Percentiles rank a stretch among this genome's conserved stretches.
Evolutionary conservation across 2,797 vertebrate genomes (phyloP).

Genomic region (Pseudocheirus occidentalis): DNA sequence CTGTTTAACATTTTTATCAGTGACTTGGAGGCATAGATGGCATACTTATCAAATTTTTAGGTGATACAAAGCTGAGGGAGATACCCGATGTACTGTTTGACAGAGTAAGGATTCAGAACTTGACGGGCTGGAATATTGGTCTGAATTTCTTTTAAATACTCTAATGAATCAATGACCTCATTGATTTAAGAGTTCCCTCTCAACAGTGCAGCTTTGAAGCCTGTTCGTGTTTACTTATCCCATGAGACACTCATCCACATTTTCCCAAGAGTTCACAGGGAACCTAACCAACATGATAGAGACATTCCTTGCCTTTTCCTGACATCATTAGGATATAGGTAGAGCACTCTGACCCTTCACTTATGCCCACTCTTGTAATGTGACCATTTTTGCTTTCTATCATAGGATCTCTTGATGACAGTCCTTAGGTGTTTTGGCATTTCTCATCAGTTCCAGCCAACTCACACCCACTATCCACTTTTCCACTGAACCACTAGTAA

Average conservation of each 20-base stretch:
- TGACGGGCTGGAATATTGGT: not conserved
- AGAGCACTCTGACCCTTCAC: not conserved
- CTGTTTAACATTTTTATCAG: not conserved
- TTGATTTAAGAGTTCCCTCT: not conserved
- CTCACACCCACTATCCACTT: not conserved
- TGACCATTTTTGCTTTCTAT: not conserved
- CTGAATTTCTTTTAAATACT: not conserved
- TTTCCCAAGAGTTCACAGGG: not conserved
- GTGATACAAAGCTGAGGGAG: not conserved
- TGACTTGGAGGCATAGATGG: not conserved
- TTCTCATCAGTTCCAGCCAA: not conserved
- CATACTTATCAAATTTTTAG: not conserved
- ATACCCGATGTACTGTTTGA: not conserved
- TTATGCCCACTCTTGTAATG: not conserved
- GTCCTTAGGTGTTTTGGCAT: not conserved
- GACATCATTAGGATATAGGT: not conserved
- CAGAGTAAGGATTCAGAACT: not conserved
- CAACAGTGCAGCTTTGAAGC: not conserved
- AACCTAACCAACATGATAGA: not conserved
- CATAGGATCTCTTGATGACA: not conserved
- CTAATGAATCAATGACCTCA: not conserved
- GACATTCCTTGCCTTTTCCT: not conserved
- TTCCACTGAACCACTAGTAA: not conserved
- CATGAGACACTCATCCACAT: not conserved
- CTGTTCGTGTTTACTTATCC: not conserved